A percentile compares a stretch with the other conserved stretches of the same genome.
Conservation (phyloP, 2,888 invertebrate genomes). For the Rhodophaea formosa region DNA sequence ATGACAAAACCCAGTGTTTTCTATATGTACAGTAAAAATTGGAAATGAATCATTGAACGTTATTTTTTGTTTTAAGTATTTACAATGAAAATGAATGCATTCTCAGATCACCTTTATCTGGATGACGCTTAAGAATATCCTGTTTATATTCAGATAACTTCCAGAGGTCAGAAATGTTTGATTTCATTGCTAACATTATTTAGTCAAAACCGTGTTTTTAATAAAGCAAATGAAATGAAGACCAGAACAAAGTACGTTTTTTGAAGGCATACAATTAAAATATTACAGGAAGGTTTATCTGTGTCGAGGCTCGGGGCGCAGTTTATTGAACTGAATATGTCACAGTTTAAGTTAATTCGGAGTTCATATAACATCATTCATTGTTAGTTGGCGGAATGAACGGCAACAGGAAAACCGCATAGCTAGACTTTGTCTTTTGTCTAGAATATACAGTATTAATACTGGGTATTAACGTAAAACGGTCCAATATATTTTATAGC, state of each 20-base stretch:
- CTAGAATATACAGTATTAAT: no score
- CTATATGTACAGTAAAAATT: no score
- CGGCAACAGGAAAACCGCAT: constrained; percentile 22
- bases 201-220: no score
- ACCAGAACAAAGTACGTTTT: no score
- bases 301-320: neutral
- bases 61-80: no score
- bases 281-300: neutral
- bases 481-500: no score
- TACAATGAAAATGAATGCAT: no score
- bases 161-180: neutral
- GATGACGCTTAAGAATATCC: neutral
- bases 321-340: constrained; percentile 7
- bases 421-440: neutral
- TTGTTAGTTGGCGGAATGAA: neutral
- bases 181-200: neutral
- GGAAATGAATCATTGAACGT: no score
- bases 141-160: neutral
- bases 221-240: no score
- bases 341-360: constrained; percentile 6
- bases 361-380: constrained; percentile 4
- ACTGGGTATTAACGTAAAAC: no score
- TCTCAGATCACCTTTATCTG: no score
- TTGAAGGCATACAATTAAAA: neutral
- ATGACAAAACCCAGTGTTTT: no score